Percentiles rank a stretch among this genome's conserved stretches.
Conservation (phyloP, 2,797 vertebrate species). For the Peromyscus melanophrys region DNA sequence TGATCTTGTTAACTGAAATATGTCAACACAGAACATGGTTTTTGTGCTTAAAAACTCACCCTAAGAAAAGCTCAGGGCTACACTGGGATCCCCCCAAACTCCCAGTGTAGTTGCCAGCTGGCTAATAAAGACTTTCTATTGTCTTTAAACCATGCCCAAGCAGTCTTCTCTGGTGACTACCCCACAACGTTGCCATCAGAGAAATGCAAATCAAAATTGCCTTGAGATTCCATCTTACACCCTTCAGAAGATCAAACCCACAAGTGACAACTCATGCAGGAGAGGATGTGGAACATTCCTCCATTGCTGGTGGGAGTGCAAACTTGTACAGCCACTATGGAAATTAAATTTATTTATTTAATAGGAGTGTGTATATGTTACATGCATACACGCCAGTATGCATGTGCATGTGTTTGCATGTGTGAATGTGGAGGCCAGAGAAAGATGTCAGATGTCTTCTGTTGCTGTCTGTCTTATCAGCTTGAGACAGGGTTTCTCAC, state of each 20-base stretch:
- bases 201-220: neutral
- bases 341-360: neutral
- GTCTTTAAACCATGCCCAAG: neutral
- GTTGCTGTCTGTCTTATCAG: neutral
- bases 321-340: neutral
- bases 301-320: neutral
- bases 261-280: neutral
- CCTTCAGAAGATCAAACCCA: neutral
- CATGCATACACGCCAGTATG: neutral
- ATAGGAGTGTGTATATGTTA: neutral
- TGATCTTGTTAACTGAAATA: neutral
- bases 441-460: neutral
- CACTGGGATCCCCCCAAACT: neutral
- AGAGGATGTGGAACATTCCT: neutral
- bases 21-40: neutral
- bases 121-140: neutral
- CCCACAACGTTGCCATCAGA: neutral
- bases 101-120: neutral
- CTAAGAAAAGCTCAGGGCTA: neutral
- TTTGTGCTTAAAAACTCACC: neutral
- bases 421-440: neutral
- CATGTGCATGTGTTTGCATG: neutral
- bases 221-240: neutral
- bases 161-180: neutral
- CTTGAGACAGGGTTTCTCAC: neutral